Percentiles rank a stretch among this genome's conserved stretches.
Conservation (phyloP, 1,140 invertebrate species). For the Lamellibrachia luymesi region DNA sequence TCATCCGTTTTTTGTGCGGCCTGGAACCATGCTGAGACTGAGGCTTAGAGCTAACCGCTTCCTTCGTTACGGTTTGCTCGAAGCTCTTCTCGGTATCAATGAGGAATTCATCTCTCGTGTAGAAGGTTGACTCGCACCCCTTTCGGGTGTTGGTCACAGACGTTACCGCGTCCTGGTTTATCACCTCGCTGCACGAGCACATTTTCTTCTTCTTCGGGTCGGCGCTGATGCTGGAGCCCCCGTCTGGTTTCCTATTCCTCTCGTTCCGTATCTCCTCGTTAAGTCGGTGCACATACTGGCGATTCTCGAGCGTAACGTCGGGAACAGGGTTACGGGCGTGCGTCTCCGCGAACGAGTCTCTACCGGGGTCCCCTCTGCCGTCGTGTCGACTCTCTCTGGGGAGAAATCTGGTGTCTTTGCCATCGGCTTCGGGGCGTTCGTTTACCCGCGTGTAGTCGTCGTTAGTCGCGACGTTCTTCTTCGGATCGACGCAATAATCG, state of each 20-base stretch:
- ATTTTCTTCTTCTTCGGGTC: background rate
- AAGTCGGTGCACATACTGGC: background rate
- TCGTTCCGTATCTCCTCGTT: background rate
- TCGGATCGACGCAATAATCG: background rate
- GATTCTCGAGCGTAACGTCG: background rate
- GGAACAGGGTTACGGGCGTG: background rate
- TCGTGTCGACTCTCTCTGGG: background rate
- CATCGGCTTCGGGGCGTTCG: background rate
- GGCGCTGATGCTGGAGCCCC: background rate
- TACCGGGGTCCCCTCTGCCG: background rate
- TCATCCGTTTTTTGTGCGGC: slow-evolving; percentile 30
- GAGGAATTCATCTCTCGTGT: background rate
- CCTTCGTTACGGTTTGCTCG: background rate
- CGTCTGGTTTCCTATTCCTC: background rate
- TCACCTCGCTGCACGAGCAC: background rate
- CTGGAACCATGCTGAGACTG: background rate
- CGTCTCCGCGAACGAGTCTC: background rate
- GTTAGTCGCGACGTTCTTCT: background rate
- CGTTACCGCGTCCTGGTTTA: background rate
- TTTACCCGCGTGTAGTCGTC: background rate
- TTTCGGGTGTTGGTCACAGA: background rate
- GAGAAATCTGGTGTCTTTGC: background rate
- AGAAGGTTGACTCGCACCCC: background rate
- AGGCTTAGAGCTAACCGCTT: background rate
- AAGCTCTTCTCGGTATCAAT: background rate